A percentile compares a stretch with the other conserved stretches of the same genome.
Evolutionary conservation across 2,113 vertebrate species (phyloP).

Genomic region (Myrmecobius fasciatus): DNA sequence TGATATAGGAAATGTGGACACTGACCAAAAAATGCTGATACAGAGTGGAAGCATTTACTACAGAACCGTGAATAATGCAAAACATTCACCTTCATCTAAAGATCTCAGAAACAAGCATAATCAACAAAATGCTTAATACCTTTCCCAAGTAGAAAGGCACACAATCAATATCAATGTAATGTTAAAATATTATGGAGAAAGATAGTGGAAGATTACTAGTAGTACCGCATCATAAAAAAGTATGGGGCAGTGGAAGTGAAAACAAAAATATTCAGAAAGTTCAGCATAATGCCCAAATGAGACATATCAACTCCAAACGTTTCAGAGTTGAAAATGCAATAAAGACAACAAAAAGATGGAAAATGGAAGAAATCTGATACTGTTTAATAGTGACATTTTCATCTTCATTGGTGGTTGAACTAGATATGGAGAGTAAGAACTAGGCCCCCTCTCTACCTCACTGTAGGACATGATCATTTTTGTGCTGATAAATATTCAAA

Average conservation of each 20-base stretch:
- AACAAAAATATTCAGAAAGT: not conserved
- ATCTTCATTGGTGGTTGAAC: not conserved
- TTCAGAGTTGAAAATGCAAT: not conserved
- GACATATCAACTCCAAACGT: not conserved
- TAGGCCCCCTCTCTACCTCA: too few species aligned
- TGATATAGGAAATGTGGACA: not conserved
- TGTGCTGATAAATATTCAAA: not conserved
- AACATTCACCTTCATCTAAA: not conserved
- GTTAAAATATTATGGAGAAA: not conserved
- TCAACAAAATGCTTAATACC: not conserved
- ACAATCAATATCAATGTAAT: not conserved
- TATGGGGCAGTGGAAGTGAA: not conserved
- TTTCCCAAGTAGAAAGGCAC: not conserved
- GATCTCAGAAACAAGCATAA: not conserved
- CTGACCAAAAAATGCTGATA: not conserved
- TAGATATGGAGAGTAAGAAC: not conserved
- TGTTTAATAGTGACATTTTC: not conserved
- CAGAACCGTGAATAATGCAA: not conserved
- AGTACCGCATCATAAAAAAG: not conserved
- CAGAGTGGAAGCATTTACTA: not conserved
- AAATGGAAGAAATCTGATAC: not conserved
- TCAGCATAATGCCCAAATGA: not conserved
- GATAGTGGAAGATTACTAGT: not conserved
- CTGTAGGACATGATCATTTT: not conserved
- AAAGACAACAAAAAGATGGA: not conserved